Base-by-base conservation (phyloP, 2,888 invertebrate species). In the Trissolcus brochymenae region DNA sequence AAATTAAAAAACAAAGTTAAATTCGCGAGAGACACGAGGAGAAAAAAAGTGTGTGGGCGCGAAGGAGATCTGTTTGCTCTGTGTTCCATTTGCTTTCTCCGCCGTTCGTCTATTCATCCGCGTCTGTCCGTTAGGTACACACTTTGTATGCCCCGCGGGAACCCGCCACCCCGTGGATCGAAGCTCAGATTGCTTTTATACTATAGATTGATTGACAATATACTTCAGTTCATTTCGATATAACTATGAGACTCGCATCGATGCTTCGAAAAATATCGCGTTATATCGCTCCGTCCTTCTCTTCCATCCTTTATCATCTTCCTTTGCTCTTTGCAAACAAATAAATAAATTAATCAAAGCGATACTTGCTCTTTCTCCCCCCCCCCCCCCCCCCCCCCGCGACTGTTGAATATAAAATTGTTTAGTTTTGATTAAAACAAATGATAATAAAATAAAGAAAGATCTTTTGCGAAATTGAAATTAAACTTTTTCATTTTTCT, bases 131-230 rank as follows among this genome's bases (percentile, higher is more conserved):
- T 78, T 71, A 72, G 75, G 78, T 79, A 76, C 77, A 76, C 78
- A 80, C 78, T 78, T 73, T 71, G 79, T 74, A 81, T 83, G 84
- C 85, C 87, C 86, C 85, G 84, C 87, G 86, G 87, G 87, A 87
- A 81, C 81, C 82, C 81, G 81, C 82, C 83, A 79, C 84, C 84
- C 87, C 86, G 86, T 85, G 85, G 86, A 84, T 84, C 85, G 84
- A 79, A 88, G 87, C 88, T 86, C 87, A 87, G 88, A 88, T 88
- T 88, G 88, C 88, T 88, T 88, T 87, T 87, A 88, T 88, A 85
- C 87, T 85, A 81, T 84, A 85, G 87, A 88, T 88, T 88, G 88
- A 88, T 88, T 87, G 88, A 87, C 88, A 88, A 88, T 88, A 88
- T 88, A 88, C 87, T 88, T 88, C 87, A 83, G 85, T 86, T 85